Evolutionary conservation across 2,888 invertebrate species (phyloP), one percentile per base, ranked within the genome.

Genomic region (Argynnis bischoffii): DNA sequence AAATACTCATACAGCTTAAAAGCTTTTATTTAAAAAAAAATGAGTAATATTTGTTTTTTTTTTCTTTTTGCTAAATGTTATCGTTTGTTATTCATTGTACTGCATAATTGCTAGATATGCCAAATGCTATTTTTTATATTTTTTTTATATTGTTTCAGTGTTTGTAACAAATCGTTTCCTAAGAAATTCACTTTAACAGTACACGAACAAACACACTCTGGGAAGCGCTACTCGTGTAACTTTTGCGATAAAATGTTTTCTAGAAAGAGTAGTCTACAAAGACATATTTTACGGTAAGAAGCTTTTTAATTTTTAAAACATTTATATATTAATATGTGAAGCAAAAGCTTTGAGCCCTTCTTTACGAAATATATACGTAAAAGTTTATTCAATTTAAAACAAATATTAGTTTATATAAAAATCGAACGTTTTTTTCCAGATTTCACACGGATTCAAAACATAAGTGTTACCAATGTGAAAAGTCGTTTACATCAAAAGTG

Each of bases 241-340:
- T 78, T 79, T 13, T 94, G 94, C 73, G 90, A 89, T 2, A 93
- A 92, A 71, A 79, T 82, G 35, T 94, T 94, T 76, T 89, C 90
- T 1, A 94, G 94, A 72, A 84, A 87, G 0, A 92, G 93, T 57
- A 91, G 94, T 0, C 77, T 94, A 1, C 81, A 86, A 5, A 84
- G 93, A 41, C 94, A 94, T 71, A 64, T 77, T 56, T 80, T 83
- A 63, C 86, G 93, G 82, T 92, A 74, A 47, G 11, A 41, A 41
- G 11, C 35, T 11, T 41, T 0, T 26, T 26, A 26, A 26, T 26
- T 26, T 26, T 26, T 26, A 3, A 26, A 26, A 3, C 26, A 26
- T 26, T n/a, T n/a, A n/a, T n/a, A n/a, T n/a, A n/a, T n/a, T n/a
- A n/a, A n/a, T n/a, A n/a, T n/a, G n/a, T n/a, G n/a, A n/a, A n/a